Evolutionary conservation across 2,888 invertebrate genomes (phyloP), one percentile per base, ranked within the genome.

Genomic region (Nephrocerus scutellatus): DNA sequence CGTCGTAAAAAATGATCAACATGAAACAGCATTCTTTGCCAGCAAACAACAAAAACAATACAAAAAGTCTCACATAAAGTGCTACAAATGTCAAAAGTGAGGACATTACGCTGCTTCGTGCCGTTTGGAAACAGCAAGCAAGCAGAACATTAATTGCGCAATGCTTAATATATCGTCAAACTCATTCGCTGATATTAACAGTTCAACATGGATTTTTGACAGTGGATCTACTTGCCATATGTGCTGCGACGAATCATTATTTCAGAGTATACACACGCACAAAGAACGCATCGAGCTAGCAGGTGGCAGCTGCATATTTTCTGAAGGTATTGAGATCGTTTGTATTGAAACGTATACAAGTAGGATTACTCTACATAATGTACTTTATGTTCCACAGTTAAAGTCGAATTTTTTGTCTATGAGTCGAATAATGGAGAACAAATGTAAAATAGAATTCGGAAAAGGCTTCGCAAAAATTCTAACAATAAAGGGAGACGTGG

Each of bases 31-130:
- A 25, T 39, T 36, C 23, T 39, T 38, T 32, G 37, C 31, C 5
- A 33, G 16, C 29, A 36, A 30, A 19, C 10, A 10, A 9, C 7
- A 31, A 36, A 4, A 12, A 8, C n/a, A 26, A 9, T 20, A 10
- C 15, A 23, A 30, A 37, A 24, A 25, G 13, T 21, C 10, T 12
- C 18, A 13, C 10, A 30, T 6, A 2, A 37, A 36, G 15, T 42
- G 42, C 13, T 44, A 38, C n/a, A 38, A 14, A 28, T 44, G 38
- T 12, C 20, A 41, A 9, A 41, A 32, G 12, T 36, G 19, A 22
- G 33, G 44, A 3, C 41, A 44, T 14, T 39, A 16, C 4, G 30
- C 30, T 6, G 14, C 9, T 12, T 10, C n/a, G n/a, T n/a, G n/a
- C n/a, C n/a, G n/a, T n/a, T n/a, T n/a, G n/a, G n/a, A n/a, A n/a